phyloP scores from a whole-genome alignment of 1,140 invertebrate genomes.

The Coelopa frigida region DNA sequence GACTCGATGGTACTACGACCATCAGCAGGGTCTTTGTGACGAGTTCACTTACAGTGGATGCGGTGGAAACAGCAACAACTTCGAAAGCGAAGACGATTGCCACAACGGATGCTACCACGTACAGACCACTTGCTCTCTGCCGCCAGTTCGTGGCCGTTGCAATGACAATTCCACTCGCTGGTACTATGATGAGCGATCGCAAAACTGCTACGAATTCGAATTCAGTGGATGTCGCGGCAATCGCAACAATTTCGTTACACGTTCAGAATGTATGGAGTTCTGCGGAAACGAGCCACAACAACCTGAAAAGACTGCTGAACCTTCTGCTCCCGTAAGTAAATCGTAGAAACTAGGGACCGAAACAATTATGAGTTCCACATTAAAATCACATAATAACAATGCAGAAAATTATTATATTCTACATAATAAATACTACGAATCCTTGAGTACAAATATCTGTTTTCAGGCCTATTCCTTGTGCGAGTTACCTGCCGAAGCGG shows the following conservation, averaged over 20 bases:
- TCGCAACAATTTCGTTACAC: slow-evolving; percentile 73
- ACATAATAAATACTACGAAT: no score
- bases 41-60: slow-evolving; percentile 79
- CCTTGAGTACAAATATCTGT: no score
- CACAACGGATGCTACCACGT: slow-evolving; percentile 63
- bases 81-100: slow-evolving; percentile 68
- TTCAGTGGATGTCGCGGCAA: slow-evolving; percentile 66
- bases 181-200: slow-evolving; percentile 63
- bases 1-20: slow-evolving; percentile 73
- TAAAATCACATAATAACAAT: background rate
- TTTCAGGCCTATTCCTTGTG: slow-evolving; percentile 47
- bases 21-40: slow-evolving; percentile 65
- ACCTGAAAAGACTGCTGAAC: slow-evolving; percentile 20
- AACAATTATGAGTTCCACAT: background rate
- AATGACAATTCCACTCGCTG: slow-evolving; percentile 55
- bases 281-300: slow-evolving; percentile 50
- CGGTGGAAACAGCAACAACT: slow-evolving; percentile 80
- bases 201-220: slow-evolving; percentile 61
- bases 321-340: slow-evolving; percentile 23
- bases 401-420: background rate
- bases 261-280: slow-evolving; percentile 74
- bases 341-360: no score
- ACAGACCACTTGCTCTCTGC: slow-evolving; percentile 66
- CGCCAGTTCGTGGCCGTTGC: slow-evolving; percentile 56
- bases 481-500: slow-evolving; percentile 54